Evolutionary conservation across 1,140 invertebrate genomes (phyloP), one percentile per base, ranked within the genome.

Genomic region (Diplogasteroides magnus): DNA sequence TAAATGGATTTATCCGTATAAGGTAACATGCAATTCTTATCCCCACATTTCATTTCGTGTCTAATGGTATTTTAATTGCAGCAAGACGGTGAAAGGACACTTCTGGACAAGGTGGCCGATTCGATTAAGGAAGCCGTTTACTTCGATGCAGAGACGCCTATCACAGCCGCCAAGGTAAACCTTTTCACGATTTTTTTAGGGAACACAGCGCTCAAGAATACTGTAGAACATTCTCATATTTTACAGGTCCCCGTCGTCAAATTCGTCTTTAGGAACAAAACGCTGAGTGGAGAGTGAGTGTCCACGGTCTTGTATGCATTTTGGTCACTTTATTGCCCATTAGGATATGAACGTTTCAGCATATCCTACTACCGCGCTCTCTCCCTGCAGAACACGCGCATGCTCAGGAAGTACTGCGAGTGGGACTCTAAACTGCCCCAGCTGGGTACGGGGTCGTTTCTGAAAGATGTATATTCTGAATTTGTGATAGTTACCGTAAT

Each of bases 281-380:
- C n/a, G n/a, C n/a, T 19, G 37, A 48, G 37, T 48, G 37, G 37
- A 48, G 37, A 48, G n/a, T n/a, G n/a, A 48, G 37, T 48, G 37
- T 11, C 6, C 19, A 19, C 19, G 37, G 37, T 48, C 19, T 48
- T 48, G 19, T 48, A 48, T 48, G n/a, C n/a, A n/a, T n/a, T n/a
- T n/a, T n/a, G n/a, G n/a, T n/a, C n/a, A n/a, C n/a, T n/a, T n/a
- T n/a, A n/a, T n/a, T n/a, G 19, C 15, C n/a, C n/a, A n/a, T n/a
- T n/a, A n/a, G n/a, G n/a, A n/a, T n/a, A n/a, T n/a, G n/a, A n/a
- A n/a, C n/a, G n/a, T 67, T 72, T 57, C 65, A 72, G 70, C 25
- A 72, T 72, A 27, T 67, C 64, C 58, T 72, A 72, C 31, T 72
- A 72, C 60, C 67, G 67, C 55, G 57, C 26, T 19, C 25, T 72